Evolutionary conservation across 2,888 invertebrate genomes (phyloP), one percentile per base, ranked within the genome.

Genomic region (Euplagia quadripunctaria): DNA sequence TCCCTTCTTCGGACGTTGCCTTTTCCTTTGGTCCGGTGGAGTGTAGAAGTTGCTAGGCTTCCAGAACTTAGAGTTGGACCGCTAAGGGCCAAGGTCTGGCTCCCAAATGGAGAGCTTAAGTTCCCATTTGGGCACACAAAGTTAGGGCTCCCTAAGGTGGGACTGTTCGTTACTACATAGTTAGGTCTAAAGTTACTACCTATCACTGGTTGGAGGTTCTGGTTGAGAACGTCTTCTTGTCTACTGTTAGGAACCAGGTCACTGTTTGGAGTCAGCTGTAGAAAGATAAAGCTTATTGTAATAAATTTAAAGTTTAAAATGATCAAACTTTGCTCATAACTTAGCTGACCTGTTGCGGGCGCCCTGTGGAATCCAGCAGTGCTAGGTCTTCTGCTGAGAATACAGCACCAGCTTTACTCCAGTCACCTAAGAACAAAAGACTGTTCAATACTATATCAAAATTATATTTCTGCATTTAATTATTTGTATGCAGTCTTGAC

Each of bases 1-100:
- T 98, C 97, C 94, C 97, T 96, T 91, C 97, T 96, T 85, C 97
- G 86, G 6, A 92, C 91, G 74, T 94, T 94, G 2, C 91, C 90
- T 94, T 92, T 97, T 78, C 90, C 97, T 95, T 93, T 96, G 91
- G 90, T 96, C 90, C 94, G 91, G 79, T 91, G 96, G 79, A 96
- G 86, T 67, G 94, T 96, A 73, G 91, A 96, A 49, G 95, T 95
- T 1, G 94, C 93, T 5, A 96, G 85, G 76, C 95, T 96, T 12
- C 94, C 90, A 0, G 95, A 94, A 81, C 95, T 96, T 63, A 96
- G 88, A 63, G 95, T 96, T 51, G 96, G 93, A 42, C 95, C 95
- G 77, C 90, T 95, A 7, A 95, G 89, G 68, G 91, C 86, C 72
- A 93, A 81, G 16, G 90, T 92, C 80, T 94, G 95, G 83, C 95